Evolutionary conservation across 2,797 vertebrate species (phyloP).

Genomic region (Galago senegalensis): DNA sequence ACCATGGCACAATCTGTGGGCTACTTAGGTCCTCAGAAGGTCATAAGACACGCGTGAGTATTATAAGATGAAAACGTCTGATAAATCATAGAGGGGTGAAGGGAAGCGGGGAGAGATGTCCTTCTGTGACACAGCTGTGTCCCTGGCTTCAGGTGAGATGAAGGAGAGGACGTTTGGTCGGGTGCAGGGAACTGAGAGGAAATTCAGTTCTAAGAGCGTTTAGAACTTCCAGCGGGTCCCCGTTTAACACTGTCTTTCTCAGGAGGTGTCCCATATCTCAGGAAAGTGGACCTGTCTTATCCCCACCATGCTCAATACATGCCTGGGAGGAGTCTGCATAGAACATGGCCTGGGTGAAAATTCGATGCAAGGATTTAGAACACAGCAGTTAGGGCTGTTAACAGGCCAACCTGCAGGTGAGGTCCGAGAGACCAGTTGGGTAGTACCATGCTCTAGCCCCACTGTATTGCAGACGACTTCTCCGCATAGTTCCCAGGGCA

Average conservation of each 20-base stretch:
- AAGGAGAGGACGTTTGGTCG: background rate
- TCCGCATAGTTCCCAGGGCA: background rate
- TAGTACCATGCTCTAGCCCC: fast-evolving
- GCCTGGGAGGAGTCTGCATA: background rate
- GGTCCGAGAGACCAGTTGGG: background rate
- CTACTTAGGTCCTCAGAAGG: background rate
- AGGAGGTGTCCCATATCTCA: background rate
- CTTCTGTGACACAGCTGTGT: background rate
- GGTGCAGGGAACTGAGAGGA: background rate
- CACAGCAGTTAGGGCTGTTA: background rate
- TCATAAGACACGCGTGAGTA: background rate
- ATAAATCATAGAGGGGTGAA: background rate
- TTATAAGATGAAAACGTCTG: background rate
- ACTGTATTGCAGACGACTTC: background rate
- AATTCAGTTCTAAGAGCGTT: background rate
- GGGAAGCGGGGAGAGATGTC: background rate
- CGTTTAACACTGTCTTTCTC: background rate
- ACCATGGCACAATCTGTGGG: background rate
- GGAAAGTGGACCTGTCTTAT: background rate
- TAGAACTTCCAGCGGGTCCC: background rate
- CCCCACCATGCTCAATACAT: background rate
- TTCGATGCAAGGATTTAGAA: background rate
- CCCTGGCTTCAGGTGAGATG: background rate
- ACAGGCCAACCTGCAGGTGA: background rate
- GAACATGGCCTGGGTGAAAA: background rate